These are phyloP conservation scores for Chascanopsetta lugubris DNA, from an alignment of 2,113 vertebrate genomes.

Conservation along the genomic window DNA sequence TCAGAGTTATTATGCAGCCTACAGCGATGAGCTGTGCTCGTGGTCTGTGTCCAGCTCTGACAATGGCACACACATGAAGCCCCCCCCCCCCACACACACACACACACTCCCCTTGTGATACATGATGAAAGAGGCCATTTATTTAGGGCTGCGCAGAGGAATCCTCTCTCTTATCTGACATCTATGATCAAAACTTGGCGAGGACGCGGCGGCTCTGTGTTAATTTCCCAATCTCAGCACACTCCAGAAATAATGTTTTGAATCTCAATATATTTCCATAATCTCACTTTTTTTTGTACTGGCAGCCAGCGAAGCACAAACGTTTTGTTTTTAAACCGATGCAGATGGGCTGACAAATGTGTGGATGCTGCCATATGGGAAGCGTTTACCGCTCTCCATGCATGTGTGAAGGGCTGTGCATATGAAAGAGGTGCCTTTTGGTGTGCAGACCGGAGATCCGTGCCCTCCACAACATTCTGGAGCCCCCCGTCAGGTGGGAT, in stretches of 20 bases:
- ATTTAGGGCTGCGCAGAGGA: slow-evolving; percentile 15
- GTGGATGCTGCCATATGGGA: slow-evolving; percentile 57
- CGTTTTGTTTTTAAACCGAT: background rate
- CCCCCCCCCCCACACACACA: too few relatives aligned
- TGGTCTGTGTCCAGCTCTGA: background rate
- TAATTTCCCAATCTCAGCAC: slow-evolving; percentile 29
- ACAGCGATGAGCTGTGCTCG: background rate
- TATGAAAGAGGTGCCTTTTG: slow-evolving; percentile 31
- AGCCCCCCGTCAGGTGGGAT: slow-evolving; percentile 1
- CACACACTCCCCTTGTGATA: slow-evolving; percentile 12
- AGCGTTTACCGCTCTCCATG: slow-evolving; percentile 42
- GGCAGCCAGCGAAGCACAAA: slow-evolving; percentile 12
- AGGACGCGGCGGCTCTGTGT: slow-evolving; percentile 8
- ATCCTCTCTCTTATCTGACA: slow-evolving; percentile 27
- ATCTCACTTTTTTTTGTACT: slow-evolving; percentile 44
- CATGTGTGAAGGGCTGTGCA: slow-evolving; percentile 29
- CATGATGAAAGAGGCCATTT: slow-evolving; percentile 14
- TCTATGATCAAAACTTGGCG: slow-evolving; percentile 25
- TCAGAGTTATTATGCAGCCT: slow-evolving; percentile 19
- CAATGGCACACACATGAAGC: slow-evolving; percentile 3
- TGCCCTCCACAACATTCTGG: slow-evolving; percentile 1
- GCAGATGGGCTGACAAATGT: slow-evolving; percentile 50
- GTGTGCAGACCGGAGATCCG: slow-evolving; percentile 19
- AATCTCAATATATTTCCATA: slow-evolving; percentile 53
- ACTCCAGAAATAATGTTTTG: slow-evolving; percentile 43